Base-by-base conservation (phyloP, 1,140 invertebrate genomes). In the Formica selysi region DNA sequence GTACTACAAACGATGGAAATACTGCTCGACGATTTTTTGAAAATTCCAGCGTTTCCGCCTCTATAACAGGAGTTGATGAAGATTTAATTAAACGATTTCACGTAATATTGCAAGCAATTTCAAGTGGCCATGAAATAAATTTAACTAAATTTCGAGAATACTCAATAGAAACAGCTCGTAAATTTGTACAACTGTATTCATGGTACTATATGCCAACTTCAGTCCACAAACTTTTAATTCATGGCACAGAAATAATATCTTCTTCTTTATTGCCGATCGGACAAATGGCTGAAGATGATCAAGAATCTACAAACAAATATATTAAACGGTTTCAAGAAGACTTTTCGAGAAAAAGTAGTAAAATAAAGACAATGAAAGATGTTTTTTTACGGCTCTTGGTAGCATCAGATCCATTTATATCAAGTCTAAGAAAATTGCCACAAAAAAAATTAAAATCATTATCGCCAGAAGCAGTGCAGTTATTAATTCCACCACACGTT, bases 11-110 rank as follows among this genome's bases (percentile, higher is more conserved):
- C 65, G 71, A 73, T 19, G 89, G 91, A 8, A 95, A 95, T 81
- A 94, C 92, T 0, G 85, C 85, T n/a, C 83, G 92, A 76, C 88
- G 91, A 85, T 95, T 95, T 89, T 95, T 95, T 87, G 61, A 64
- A 54, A 68, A 94, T 87, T 62, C 83, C 1, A 64, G 91, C 59
- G 54, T 83, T 29, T 65, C 91, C 70, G 70, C 91, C 26, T 74
- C 85, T 41, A 93, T 93, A 38, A 93, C 92, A 11, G 91, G 88
- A 2, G 76, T 93, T 5, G 85, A 93, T 85, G 36, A 85, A 68
- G 5, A 54, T 57, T 70, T 88, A 65, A 85, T 88, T 6, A 70
- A 81, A 41, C 26, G 62, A 13, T 80, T 88, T 59, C 1, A 65
- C 13, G n/a, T 73, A 3, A 74, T 79, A 41, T 48, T 87, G n/a